These are phyloP conservation scores for Globia sparganii DNA, from an alignment of 2,888 invertebrate species.

Conservation along the genomic window DNA sequence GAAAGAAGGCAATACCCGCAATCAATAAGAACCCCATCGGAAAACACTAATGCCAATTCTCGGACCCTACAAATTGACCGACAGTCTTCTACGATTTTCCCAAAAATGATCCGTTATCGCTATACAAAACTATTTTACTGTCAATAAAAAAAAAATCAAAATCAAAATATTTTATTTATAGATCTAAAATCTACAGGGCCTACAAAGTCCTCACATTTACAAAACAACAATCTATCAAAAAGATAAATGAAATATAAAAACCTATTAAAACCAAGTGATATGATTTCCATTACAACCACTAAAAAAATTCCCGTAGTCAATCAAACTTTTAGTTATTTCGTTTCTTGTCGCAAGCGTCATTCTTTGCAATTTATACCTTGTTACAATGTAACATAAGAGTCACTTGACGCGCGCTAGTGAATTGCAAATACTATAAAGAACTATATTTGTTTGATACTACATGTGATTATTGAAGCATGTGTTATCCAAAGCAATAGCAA, in stretches of 20 bases:
- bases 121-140: slow-evolving; percentile 19
- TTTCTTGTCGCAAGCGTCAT: background rate
- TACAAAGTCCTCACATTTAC: too few relatives aligned
- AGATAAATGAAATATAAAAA: too few relatives aligned
- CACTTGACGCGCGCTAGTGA: background rate
- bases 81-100: slow-evolving; percentile 13
- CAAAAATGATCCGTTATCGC: slow-evolving; percentile 15
- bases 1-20: background rate
- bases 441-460: slow-evolving; percentile 13
- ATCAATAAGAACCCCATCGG: background rate
- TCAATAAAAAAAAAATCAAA: too few relatives aligned
- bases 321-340: background rate
- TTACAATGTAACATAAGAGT: background rate
- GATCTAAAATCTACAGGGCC: too few relatives aligned
- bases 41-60: slow-evolving; percentile 6
- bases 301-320: too few relatives aligned
- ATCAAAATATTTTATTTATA: too few relatives aligned
- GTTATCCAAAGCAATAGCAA: slow-evolving; percentile 48
- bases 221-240: too few relatives aligned
- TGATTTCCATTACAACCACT: too few relatives aligned
- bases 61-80: slow-evolving; percentile 12
- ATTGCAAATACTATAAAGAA: background rate
- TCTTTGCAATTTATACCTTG: background rate
- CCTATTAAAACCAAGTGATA: too few relatives aligned
- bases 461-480: slow-evolving; percentile 17